These are phyloP conservation scores for Drosophila setosimentum DNA, from an alignment of 2,888 invertebrate species.

Conservation along the genomic window DNA sequence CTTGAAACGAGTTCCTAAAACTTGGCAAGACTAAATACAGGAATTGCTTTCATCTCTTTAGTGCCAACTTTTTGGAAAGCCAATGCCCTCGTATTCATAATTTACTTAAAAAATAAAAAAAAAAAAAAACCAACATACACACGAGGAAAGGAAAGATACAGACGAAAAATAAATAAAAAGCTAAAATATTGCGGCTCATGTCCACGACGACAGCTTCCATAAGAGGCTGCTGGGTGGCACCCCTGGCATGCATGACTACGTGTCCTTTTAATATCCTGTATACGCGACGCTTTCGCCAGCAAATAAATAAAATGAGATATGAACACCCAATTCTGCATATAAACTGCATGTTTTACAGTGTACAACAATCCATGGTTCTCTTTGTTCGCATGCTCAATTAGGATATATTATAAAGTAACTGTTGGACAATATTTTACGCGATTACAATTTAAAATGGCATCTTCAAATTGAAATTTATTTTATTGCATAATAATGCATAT, in stretches of 20 bases:
- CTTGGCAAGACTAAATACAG: constrained; percentile 27
- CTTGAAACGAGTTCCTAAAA: constrained; percentile 16
- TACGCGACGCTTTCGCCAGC: constrained; percentile 57
- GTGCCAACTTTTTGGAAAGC: constrained; percentile 23
- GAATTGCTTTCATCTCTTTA: constrained; percentile 26
- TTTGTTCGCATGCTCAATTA: constrained; percentile 16
- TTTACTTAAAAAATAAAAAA: constrained; percentile 25
- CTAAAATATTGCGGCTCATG: constrained; percentile 29
- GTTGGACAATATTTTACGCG: neutral
- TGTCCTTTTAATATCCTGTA: constrained; percentile 80
- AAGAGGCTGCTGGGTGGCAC: constrained; percentile 52
- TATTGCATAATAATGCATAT: neutral
- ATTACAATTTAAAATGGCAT: neutral
- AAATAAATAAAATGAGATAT: constrained; percentile 65
- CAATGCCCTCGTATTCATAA: constrained; percentile 49
- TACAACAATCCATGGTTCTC: neutral
- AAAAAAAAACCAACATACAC: neutral
- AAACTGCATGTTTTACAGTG: constrained; percentile 10
- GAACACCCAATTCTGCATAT: constrained; percentile 27
- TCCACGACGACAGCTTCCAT: constrained; percentile 57
- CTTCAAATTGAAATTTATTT: neutral
- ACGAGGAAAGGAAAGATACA: constrained; percentile 6
- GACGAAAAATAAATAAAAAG: neutral
- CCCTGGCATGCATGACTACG: constrained; percentile 70
- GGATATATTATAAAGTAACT: neutral